Evolutionary conservation across 1,140 invertebrate species (phyloP).

Genomic region (Leptoteleia sp.): DNA sequence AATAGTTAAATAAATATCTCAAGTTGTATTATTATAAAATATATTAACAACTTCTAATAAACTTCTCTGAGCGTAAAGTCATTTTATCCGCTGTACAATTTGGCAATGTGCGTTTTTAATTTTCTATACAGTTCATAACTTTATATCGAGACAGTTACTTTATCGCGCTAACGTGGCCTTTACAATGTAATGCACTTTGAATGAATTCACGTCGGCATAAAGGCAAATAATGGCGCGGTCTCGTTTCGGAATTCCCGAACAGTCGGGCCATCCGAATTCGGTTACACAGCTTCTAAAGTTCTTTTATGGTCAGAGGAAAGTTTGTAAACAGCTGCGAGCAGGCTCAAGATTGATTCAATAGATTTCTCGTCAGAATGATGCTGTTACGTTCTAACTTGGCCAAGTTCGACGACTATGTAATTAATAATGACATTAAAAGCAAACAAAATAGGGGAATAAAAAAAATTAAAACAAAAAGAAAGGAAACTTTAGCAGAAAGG

Average conservation of each 20-base stretch:
- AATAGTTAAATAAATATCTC: no score
- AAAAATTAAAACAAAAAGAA: no score
- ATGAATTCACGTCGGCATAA: slow-evolving; percentile 36
- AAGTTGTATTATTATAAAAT: no score
- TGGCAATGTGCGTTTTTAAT: no score
- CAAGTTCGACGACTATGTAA: slow-evolving; percentile 43
- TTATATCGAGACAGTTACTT: no score
- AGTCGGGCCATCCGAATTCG: slow-evolving; percentile 34
- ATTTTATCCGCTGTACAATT: no score
- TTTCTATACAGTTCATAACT: no score
- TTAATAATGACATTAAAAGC: slow-evolving; percentile 57
- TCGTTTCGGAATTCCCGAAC: slow-evolving; percentile 39
- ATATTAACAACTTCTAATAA: no score
- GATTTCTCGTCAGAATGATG: slow-evolving; percentile 46
- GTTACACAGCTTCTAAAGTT: slow-evolving; percentile 45
- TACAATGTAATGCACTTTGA: slow-evolving; percentile 30
- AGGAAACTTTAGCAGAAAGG: slow-evolving; percentile 22
- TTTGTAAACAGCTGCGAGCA: slow-evolving; percentile 60
- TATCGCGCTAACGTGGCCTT: slow-evolving; percentile 10
- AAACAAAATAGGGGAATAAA: no score
- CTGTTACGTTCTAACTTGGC: slow-evolving; percentile 48
- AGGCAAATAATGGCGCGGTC: slow-evolving; percentile 37
- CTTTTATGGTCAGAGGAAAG: slow-evolving; percentile 52
- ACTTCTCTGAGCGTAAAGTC: no score
- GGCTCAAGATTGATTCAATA: slow-evolving; percentile 52